These are phyloP conservation scores for Acanthopleura granulata DNA, from an alignment of 2,888 invertebrate species.

Conservation along the genomic window DNA sequence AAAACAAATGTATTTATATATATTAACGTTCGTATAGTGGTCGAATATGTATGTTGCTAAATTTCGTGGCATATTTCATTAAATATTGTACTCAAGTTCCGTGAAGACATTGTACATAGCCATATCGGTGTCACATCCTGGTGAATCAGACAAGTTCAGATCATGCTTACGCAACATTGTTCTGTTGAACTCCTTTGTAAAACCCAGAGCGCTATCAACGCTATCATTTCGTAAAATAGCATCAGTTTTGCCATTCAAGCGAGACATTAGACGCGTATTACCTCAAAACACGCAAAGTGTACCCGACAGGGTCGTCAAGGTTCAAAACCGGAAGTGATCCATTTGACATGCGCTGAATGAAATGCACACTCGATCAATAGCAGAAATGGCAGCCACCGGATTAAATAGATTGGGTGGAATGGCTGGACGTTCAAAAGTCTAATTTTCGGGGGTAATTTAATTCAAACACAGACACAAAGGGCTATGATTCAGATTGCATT, in stretches of 20 bases:
- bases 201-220: neutral
- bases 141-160: too few species aligned
- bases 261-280: slow-evolving; percentile 2
- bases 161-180: too few species aligned
- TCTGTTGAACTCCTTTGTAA: too few species aligned
- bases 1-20: too few species aligned
- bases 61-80: too few species aligned
- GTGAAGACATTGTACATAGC: too few species aligned
- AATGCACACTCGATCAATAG: neutral
- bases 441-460: slow-evolving; percentile 19
- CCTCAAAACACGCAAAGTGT: slow-evolving; percentile 12
- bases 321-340: slow-evolving; percentile 6
- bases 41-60: too few species aligned
- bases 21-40: too few species aligned
- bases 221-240: slow-evolving; percentile 17
- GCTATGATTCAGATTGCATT: slow-evolving; percentile 8
- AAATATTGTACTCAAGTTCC: too few species aligned
- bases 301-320: neutral
- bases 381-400: neutral
- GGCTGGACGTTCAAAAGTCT: slow-evolving; percentile 4
- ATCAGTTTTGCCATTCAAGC: slow-evolving; percentile 11
- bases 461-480: slow-evolving; percentile 13
- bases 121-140: too few species aligned
- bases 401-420: slow-evolving; percentile 2
- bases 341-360: slow-evolving; percentile 16